Evolutionary conservation across 2,797 vertebrate species (phyloP), one percentile per base, ranked within the genome.

Genomic region (Gymnodraco acuticeps): DNA sequence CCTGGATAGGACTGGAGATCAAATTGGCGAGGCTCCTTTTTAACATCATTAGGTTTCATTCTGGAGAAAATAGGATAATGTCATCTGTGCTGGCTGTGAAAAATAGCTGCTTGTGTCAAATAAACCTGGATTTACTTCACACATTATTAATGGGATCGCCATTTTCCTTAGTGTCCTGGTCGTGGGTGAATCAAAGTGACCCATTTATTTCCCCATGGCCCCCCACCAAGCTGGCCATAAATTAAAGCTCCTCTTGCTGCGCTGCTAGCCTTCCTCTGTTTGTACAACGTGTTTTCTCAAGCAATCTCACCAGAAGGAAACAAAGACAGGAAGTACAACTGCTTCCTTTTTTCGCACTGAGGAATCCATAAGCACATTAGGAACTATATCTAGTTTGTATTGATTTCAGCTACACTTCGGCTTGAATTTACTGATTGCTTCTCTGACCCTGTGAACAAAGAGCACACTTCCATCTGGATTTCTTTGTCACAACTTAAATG

Each of bases 351-450:
- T 80, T 80, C 54, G 3, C 84, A 80, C 75, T 50, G 14, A 63
- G 85, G 78, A 82, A 86, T 88, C 81, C 64, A 77, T 84, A 83
- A 66, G 72, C 64, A 68, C 77, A 83, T 87, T 82, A 86, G 73
- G 66, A 87, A 83, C 64, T 82, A 75, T 75, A 92, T 87, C 79
- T 85, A 45, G 61, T 88, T 91, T 89, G 85, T 87, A 89, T 89
- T 89, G 91, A 93, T 93, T 92, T 78, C 45, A 70, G 77, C 84
- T 60, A 76, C 78, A 88, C 81, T 88, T 88, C 73, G 86, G 86
- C 83, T 83, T 85, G 58, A 87, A 88, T 85, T 83, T 75, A 87
- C 85, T 88, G 84, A 90, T 89, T 84, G 70, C 78, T 86, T 89
- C 75, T 45, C 77, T 82, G 82, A 74, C 59, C 74, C 69, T 59